Percentiles rank a stretch among this genome's conserved stretches.
phyloP scores from a whole-genome alignment of 2,113 vertebrate genomes.

The Bos taurus region DNA sequence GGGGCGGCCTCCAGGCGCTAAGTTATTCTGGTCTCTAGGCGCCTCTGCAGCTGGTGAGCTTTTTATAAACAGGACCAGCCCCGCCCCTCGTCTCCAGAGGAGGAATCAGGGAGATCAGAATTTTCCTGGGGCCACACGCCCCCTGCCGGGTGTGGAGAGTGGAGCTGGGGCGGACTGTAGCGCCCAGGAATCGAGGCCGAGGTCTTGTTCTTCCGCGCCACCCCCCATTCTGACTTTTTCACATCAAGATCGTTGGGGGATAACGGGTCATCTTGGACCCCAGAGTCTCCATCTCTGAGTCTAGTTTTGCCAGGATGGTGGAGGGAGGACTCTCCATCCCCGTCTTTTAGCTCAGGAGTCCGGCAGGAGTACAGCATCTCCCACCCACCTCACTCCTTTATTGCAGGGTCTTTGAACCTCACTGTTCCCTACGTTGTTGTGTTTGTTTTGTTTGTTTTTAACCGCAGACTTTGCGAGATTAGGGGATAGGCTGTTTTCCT shows the following conservation, averaged over 20 bases:
- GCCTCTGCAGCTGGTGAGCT: conserved; percentile 44
- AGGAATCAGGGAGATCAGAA: neutral
- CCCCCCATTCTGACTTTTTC: neutral
- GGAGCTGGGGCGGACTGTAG: neutral
- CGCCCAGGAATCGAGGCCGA: neutral
- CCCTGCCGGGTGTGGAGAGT: neutral
- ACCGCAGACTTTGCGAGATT: neutral
- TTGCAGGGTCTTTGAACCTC: neutral
- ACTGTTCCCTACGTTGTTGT: neutral
- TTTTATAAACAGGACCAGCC: conserved; percentile 1
- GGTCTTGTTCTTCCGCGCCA: neutral
- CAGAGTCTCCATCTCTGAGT: neutral
- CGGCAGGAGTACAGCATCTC: neutral
- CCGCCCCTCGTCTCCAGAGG: neutral
- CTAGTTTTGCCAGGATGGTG: neutral
- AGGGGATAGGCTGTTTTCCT: neutral
- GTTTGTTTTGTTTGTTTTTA: neutral
- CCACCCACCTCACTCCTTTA: neutral
- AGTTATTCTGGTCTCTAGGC: conserved; percentile 50
- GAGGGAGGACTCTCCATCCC: neutral
- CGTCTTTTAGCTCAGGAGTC: neutral
- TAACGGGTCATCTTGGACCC: neutral
- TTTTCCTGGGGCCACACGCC: neutral
- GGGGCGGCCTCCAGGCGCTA: neutral
- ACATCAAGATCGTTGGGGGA: neutral